Evolutionary conservation across 1,140 invertebrate genomes (phyloP).

Genomic region (Chelonus insularis): DNA sequence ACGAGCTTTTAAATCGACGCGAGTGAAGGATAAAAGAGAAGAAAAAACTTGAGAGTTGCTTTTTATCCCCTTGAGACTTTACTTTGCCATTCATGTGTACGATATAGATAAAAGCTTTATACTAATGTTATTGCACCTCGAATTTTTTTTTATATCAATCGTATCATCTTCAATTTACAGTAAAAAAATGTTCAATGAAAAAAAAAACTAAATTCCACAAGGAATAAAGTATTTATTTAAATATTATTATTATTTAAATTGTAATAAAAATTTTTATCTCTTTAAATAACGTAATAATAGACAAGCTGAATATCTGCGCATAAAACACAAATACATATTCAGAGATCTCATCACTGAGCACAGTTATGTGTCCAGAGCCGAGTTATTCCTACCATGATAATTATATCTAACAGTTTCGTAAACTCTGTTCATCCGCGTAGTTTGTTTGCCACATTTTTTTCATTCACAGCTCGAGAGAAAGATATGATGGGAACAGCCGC

Average conservation of each 20-base stretch:
- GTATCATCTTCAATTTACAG: background rate
- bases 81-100: background rate
- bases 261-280: too few relatives aligned
- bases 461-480: background rate
- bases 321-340: background rate
- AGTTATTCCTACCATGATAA: constrained; percentile 38
- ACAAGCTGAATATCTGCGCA: too few relatives aligned
- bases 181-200: too few relatives aligned
- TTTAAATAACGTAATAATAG: too few relatives aligned
- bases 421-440: constrained; percentile 26
- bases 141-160: background rate
- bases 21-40: background rate
- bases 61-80: background rate
- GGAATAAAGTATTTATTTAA: too few relatives aligned
- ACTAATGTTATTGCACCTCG: background rate
- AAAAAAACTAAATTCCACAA: too few relatives aligned
- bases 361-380: constrained; percentile 2
- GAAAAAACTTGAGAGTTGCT: background rate
- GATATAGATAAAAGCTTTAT: background rate
- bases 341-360: too few relatives aligned
- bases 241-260: too few relatives aligned
- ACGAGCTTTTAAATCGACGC: constrained; percentile 33
- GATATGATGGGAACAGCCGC: background rate
- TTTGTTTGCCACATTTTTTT: background rate
- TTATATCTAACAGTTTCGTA: constrained; percentile 42